Evolutionary conservation across 2,797 vertebrate species (phyloP), one percentile per base, ranked within the genome.

Genomic region (Dendrocincla tyrannina): DNA sequence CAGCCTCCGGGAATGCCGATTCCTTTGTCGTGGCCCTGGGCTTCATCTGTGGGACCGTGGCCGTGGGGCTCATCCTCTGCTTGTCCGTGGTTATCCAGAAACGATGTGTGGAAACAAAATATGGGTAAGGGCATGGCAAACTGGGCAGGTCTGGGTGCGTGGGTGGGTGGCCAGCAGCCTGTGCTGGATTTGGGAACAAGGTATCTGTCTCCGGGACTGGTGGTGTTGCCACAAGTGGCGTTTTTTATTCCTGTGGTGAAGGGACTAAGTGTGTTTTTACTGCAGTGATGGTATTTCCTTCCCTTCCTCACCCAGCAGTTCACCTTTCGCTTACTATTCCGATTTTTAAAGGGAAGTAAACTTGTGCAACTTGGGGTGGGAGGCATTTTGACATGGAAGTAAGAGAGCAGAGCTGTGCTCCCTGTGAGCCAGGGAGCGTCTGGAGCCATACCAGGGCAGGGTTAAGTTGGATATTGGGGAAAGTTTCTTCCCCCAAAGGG

Each of bases 41-140:
- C 13, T 98, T 99, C 69, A 96, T 98, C 90, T 98, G 98, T 4
- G 98, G 98, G 50, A 60, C 99, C 13, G 77, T 97, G 50, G 91
- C 99, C 0, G 96, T 99, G 1, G 97, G 99, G 32, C 49, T 99
- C 24, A 49, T 99, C 95, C 94, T 99, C 63, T 99, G 98, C 93
- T 96, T 95, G 35, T 98, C 97, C 1, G 91, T 99, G 91, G 98
- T 98, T 82, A 83, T 98, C 85, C 98, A 97, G 81, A 98, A 97
- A 86, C 97, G 98, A 96, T 96, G 97, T 2, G 91, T 97, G 88
- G 98, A 98, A 76, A 98, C 97, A 7, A 98, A 97, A 75, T 98
- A 99, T 3, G 97, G 98, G 99, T 99, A 97, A 97, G 98, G 95
- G 12, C n/a, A 41, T 30, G 58, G 72, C n/a, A 22, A 27, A 17